These are phyloP conservation scores for Xenus cinereus DNA, from an alignment of 2,113 vertebrate species.

Conservation along the genomic window DNA sequence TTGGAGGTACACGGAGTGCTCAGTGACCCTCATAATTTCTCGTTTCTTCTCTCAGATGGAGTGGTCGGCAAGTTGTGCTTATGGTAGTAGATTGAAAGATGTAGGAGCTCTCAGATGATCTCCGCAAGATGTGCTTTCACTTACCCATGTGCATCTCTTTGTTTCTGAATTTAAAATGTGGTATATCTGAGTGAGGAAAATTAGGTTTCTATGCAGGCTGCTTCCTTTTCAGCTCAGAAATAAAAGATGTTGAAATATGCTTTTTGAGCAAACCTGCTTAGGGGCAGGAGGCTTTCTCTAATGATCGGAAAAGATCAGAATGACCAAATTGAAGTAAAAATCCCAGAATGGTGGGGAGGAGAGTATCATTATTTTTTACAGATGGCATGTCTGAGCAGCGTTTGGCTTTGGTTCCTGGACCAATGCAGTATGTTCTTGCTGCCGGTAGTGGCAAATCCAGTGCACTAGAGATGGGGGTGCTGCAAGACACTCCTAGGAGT, in stretches of 20 bases:
- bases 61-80: slow-evolving; percentile 30
- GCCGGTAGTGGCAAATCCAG: neutral
- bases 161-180: slow-evolving; percentile 69
- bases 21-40: slow-evolving; percentile 66
- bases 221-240: slow-evolving; percentile 40
- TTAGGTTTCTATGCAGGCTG: slow-evolving; percentile 56
- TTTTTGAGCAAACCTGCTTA: neutral
- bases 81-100: slow-evolving; percentile 29
- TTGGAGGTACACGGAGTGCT: neutral
- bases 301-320: slow-evolving; percentile 2
- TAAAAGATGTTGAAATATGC: slow-evolving; percentile 16
- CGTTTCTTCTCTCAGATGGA: slow-evolving; percentile 54
- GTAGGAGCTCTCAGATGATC: slow-evolving; percentile 35
- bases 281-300: neutral
- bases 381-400: neutral
- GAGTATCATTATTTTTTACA: slow-evolving; percentile 50
- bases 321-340: slow-evolving; percentile 24
- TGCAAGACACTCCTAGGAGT: neutral
- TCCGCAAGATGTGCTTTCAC: slow-evolving; percentile 55
- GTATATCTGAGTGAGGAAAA: slow-evolving; percentile 51
- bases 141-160: slow-evolving; percentile 65
- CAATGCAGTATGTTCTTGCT: neutral
- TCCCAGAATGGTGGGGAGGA: slow-evolving; percentile 14
- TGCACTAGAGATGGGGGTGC: neutral
- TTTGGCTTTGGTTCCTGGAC: neutral